Evolutionary conservation across 1,140 invertebrate species (phyloP).

Genomic region (Penaeus vannamei): DNA sequence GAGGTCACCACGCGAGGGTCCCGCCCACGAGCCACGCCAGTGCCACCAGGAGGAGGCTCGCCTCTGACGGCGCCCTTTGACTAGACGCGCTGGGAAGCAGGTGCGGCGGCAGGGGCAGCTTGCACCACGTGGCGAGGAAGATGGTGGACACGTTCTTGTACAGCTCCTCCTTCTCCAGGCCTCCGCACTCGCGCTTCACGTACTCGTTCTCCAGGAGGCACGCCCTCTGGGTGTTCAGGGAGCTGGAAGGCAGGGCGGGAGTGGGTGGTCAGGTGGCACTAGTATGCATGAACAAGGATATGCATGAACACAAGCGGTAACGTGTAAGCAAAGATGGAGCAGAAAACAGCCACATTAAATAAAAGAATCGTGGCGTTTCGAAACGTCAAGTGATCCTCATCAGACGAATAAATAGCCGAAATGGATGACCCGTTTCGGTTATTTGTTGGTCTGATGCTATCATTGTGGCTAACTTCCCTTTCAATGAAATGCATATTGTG

Average conservation of each 20-base stretch:
- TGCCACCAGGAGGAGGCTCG: not conserved
- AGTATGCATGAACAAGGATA: too few relatives aligned
- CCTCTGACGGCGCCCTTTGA: not conserved
- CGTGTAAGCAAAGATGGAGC: too few relatives aligned
- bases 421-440: too few relatives aligned
- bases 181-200: slow-evolving; percentile 33
- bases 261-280: too few relatives aligned
- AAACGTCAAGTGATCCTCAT: too few relatives aligned
- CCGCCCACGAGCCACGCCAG: not conserved
- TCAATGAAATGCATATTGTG: too few relatives aligned
- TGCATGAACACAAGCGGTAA: too few relatives aligned
- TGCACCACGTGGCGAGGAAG: slow-evolving; percentile 54
- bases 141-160: slow-evolving; percentile 51
- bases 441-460: too few relatives aligned
- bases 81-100: slow-evolving; percentile 23
- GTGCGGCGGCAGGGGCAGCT: slow-evolving; percentile 20
- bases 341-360: too few relatives aligned
- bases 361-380: too few relatives aligned
- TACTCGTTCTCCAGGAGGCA: slow-evolving; percentile 54
- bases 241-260: not conserved
- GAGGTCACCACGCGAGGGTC: slow-evolving; percentile 8
- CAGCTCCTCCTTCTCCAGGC: slow-evolving; percentile 27
- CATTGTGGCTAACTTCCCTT: too few relatives aligned
- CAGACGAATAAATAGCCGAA: too few relatives aligned
- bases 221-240: slow-evolving; percentile 54